Conservation (phyloP, 1,140 invertebrate genomes). For the Scylla paramamosain region DNA sequence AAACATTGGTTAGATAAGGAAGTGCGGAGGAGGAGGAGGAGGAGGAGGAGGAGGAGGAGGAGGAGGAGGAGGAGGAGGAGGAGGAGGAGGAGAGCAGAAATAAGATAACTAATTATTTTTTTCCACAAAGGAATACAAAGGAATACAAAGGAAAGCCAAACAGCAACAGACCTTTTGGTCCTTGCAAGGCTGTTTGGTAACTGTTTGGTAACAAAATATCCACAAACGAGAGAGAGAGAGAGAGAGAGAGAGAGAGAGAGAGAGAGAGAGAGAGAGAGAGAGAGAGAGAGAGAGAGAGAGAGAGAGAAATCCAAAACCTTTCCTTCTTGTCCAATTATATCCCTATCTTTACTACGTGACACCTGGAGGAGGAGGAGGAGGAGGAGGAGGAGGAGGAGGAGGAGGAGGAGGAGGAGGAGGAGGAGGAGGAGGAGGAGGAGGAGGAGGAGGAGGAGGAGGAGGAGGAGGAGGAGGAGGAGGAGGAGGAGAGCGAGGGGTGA, state of each 20-base stretch:
- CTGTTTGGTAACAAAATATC: too few relatives aligned
- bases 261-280: not conserved
- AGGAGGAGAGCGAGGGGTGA: not conserved
- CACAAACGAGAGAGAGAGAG: too few relatives aligned
- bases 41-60: slow-evolving; percentile 13
- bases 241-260: too few relatives aligned
- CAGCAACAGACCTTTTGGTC: too few relatives aligned
- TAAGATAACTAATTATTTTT: too few relatives aligned
- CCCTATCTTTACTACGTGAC: not conserved
- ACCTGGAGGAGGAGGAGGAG: not conserved
- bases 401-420: not conserved
- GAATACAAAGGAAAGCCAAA: too few relatives aligned
- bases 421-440: not conserved
- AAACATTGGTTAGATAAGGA: not conserved
- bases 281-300: slow-evolving; percentile 10
- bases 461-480: not conserved
- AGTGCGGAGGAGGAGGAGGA: not conserved
- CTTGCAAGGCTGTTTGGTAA: too few relatives aligned
- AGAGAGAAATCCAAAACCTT: not conserved
- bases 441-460: not conserved
- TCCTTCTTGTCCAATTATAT: not conserved
- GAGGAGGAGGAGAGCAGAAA: not conserved
- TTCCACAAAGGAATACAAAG: too few relatives aligned
- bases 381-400: not conserved
- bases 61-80: not conserved